Conservation (phyloP, 2,113 vertebrate species). For the Sylvicapra grimmia region DNA sequence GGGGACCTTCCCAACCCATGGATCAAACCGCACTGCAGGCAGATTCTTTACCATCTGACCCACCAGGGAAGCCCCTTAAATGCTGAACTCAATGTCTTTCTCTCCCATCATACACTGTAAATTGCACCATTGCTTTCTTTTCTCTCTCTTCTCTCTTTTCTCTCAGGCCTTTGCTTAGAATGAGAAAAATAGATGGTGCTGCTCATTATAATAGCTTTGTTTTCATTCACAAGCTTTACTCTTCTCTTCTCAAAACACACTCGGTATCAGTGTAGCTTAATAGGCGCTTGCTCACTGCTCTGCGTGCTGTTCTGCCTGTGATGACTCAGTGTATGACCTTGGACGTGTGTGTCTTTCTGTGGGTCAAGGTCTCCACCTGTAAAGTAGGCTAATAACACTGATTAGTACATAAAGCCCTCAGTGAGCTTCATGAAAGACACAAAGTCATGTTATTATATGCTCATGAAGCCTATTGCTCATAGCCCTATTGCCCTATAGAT, state of each 20-base stretch:
- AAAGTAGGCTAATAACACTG: neutral
- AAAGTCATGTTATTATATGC: neutral
- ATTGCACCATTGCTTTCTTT: neutral
- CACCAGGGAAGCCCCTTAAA: neutral
- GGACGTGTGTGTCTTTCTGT: neutral
- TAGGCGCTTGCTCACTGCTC: neutral
- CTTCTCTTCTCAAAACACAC: neutral
- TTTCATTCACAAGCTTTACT: neutral
- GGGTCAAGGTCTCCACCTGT: neutral
- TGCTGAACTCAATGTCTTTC: neutral
- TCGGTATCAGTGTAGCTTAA: neutral
- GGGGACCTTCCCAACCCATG: neutral
- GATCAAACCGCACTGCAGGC: neutral
- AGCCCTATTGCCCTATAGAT: neutral
- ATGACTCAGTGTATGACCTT: neutral
- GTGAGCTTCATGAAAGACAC: neutral
- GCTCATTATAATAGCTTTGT: neutral
- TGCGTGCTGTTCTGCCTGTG: neutral
- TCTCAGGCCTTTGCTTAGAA: neutral
- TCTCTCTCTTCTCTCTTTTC: neutral
- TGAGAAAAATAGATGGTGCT: neutral
- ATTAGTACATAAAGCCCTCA: neutral
- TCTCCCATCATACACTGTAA: neutral
- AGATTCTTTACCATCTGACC: neutral
- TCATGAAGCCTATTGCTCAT: constrained; percentile 6